These are phyloP conservation scores for Girardinichthys multiradiatus DNA, from an alignment of 2,113 vertebrate species.

Conservation along the genomic window DNA sequence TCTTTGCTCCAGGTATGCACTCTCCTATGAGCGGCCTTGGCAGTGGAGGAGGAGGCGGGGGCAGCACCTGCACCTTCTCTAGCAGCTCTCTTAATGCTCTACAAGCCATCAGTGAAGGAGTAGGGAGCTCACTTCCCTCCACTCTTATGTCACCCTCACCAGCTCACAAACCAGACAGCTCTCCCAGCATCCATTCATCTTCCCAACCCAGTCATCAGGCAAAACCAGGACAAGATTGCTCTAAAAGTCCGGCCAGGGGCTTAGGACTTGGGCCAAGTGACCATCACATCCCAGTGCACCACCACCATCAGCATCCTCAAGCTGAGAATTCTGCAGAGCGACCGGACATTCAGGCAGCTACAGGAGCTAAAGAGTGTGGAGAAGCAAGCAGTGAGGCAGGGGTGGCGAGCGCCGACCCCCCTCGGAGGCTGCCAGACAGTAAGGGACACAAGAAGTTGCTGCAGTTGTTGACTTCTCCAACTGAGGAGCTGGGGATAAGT, in stretches of 20 bases:
- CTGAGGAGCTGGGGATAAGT: conserved; percentile 86
- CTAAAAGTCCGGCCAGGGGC: conserved; percentile 84
- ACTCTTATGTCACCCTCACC: conserved; percentile 90
- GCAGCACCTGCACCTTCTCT: conserved; percentile 86
- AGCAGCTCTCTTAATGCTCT: conserved; percentile 97
- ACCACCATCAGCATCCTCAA: conserved; percentile 78
- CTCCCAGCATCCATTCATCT: conserved; percentile 86
- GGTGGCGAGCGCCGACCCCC: conserved; percentile 74
- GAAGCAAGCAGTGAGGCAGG: conserved; percentile 83
- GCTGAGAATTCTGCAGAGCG: conserved; percentile 88
- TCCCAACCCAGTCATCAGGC: conserved; percentile 72
- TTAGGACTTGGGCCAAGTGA: conserved; percentile 60
- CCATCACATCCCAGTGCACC: conserved; percentile 69
- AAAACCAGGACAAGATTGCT: conserved; percentile 72
- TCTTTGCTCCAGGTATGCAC: conserved; percentile 83
- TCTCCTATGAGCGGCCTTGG: conserved; percentile 90
- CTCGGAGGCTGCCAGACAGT: conserved; percentile 85
- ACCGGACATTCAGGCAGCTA: conserved; percentile 83
- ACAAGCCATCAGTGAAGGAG: conserved; percentile 97
- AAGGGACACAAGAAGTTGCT: conserved; percentile 96
- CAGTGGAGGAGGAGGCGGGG: conserved; percentile 77
- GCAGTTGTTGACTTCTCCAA: conserved; percentile 92
- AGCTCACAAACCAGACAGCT: conserved; percentile 87
- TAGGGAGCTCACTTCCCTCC: conserved; percentile 92
- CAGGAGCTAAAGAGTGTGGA: conserved; percentile 80